phyloP scores from a whole-genome alignment of 2,113 vertebrate species.

The Phycodurus eques region DNA sequence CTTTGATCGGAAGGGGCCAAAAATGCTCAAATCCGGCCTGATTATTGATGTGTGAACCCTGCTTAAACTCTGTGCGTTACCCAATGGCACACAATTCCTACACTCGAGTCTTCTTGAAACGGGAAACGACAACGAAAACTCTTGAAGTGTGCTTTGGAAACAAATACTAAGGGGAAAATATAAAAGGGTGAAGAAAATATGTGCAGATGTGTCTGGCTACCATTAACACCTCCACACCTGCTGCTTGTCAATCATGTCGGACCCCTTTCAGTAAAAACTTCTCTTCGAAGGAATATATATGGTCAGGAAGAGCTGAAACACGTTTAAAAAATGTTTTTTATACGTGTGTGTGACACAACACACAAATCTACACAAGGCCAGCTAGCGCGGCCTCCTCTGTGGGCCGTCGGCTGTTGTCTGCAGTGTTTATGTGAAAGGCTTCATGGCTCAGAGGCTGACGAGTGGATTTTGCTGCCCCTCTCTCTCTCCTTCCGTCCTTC shows the following conservation, averaged over 20 bases:
- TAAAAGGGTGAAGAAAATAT: background rate
- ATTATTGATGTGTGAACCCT: no score
- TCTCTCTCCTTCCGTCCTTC: background rate
- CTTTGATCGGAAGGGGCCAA: no score
- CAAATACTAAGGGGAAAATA: background rate
- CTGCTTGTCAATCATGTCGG: conserved; percentile 32
- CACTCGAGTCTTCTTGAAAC: background rate
- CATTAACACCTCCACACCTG: conserved; percentile 54
- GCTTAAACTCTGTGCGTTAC: background rate
- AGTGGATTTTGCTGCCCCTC: conserved; percentile 9
- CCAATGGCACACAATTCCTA: background rate
- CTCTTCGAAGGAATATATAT: conserved; percentile 46
- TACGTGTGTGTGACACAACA: background rate
- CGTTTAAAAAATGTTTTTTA: conserved; percentile 4
- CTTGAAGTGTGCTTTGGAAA: background rate
- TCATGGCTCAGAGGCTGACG: conserved; percentile 25
- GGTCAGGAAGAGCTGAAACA: conserved; percentile 24
- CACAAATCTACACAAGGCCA: background rate
- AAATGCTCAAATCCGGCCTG: no score
- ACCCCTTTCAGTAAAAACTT: conserved; percentile 24
- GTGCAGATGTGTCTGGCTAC: conserved; percentile 30
- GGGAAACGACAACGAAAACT: background rate
- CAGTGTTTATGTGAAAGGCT: conserved; percentile 17
- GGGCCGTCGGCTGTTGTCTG: conserved; percentile 22
- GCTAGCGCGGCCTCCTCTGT: conserved; percentile 5